phyloP scores from a whole-genome alignment of 2,888 invertebrate genomes.

The Himalopsyche anomala region DNA sequence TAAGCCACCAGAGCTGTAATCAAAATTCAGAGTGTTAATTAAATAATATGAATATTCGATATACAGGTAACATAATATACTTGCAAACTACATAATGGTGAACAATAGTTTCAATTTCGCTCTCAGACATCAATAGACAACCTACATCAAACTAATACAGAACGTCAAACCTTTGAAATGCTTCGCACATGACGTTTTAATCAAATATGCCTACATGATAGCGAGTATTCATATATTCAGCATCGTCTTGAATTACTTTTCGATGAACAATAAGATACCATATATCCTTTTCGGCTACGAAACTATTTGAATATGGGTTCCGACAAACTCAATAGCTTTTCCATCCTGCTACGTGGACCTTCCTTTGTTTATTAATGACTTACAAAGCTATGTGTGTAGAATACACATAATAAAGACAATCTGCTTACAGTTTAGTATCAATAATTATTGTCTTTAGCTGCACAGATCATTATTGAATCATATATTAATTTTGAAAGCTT shows the following conservation, averaged over 20 bases:
- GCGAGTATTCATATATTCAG: slow-evolving; percentile 1
- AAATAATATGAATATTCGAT: slow-evolving; percentile 30
- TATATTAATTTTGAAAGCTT: too few relatives aligned
- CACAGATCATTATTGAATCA: too few relatives aligned
- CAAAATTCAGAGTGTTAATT: slow-evolving; percentile 25
- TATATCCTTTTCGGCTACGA: slow-evolving; percentile 2
- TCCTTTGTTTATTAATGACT: slow-evolving; percentile 5
- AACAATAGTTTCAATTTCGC: slow-evolving; percentile 30
- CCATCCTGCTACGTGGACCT: neutral
- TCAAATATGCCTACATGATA: slow-evolving; percentile 13
- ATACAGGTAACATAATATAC: slow-evolving; percentile 25
- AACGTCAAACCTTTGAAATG: slow-evolving; percentile 34
- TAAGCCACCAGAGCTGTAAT: slow-evolving; percentile 6
- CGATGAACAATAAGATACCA: slow-evolving; percentile 26
- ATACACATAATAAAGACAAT: too few relatives aligned
- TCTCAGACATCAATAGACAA: slow-evolving; percentile 29
- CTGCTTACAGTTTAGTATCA: too few relatives aligned
- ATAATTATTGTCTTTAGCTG: too few relatives aligned
- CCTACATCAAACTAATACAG: slow-evolving; percentile 31
- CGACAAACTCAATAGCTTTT: neutral
- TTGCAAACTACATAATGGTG: slow-evolving; percentile 19
- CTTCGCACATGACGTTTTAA: slow-evolving; percentile 34
- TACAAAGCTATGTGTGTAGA: neutral
- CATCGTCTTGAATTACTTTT: slow-evolving; percentile 22
- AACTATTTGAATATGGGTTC: slow-evolving; percentile 5